Percentiles rank a stretch among this genome's conserved stretches.
phyloP scores from a whole-genome alignment of 2,797 vertebrate genomes.

The Premnoplex brunnescens region DNA sequence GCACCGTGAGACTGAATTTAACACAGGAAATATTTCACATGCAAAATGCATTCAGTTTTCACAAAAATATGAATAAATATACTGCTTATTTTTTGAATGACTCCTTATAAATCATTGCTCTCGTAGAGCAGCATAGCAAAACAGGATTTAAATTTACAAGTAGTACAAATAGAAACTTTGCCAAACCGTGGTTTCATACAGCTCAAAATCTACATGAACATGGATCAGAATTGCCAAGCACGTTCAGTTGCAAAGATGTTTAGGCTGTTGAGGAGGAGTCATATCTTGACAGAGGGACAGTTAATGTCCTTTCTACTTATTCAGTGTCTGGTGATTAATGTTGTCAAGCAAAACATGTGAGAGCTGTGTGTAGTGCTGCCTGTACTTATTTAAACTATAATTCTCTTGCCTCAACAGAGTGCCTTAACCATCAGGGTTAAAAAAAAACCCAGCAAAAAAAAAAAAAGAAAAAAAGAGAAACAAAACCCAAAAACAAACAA shows the following conservation, averaged over 20 bases:
- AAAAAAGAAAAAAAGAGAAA: too few relatives aligned
- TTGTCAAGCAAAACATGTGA: not conserved
- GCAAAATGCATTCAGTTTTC: conserved; percentile 1
- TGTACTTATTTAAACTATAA: not conserved
- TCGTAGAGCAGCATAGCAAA: not conserved
- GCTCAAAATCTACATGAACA: not conserved
- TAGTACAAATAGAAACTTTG: not conserved
- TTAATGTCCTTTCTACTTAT: not conserved
- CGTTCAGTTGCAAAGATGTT: not conserved
- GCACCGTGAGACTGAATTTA: not conserved
- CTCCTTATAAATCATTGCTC: not conserved
- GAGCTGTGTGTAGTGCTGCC: not conserved
- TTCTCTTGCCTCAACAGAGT: not conserved
- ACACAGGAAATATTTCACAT: conserved; percentile 16
- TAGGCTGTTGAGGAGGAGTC: not conserved
- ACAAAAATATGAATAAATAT: conserved; percentile 18
- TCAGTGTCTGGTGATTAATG: not conserved
- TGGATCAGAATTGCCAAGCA: not conserved
- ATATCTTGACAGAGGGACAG: not conserved
- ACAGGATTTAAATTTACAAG: not conserved
- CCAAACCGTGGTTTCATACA: not conserved
- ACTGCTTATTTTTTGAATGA: not conserved
- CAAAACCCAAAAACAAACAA: not conserved
- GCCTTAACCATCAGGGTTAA: not conserved
- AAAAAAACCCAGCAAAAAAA: not conserved